These are phyloP conservation scores for Coelopa frigida DNA, from an alignment of 1,140 invertebrate species.

Conservation along the genomic window DNA sequence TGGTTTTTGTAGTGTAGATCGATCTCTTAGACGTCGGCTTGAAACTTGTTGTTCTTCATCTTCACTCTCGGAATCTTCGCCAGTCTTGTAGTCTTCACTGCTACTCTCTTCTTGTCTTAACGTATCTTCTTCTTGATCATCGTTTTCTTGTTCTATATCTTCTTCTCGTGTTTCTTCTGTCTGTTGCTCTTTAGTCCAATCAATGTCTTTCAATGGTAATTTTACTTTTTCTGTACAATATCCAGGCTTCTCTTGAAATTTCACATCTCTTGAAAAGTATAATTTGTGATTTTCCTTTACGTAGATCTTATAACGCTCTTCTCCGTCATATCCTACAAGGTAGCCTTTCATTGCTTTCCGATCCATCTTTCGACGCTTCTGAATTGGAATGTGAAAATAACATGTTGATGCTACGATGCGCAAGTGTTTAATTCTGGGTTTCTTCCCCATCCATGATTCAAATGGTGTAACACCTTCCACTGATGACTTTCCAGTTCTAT, in stretches of 20 bases:
- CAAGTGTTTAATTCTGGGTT: constrained; percentile 5
- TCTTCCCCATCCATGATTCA: constrained; percentile 6
- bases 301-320: constrained; percentile 11
- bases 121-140: too few relatives aligned
- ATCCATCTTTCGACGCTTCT: constrained; percentile 26
- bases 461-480: neutral
- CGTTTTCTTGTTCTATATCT: too few relatives aligned
- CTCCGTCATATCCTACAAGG: constrained; percentile 15
- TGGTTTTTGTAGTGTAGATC: too few relatives aligned
- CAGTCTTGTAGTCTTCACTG: too few relatives aligned
- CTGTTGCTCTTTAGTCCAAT: too few relatives aligned
- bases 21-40: too few relatives aligned
- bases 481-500: constrained; percentile 10
- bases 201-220: too few relatives aligned
- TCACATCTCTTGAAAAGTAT: constrained; percentile 3
- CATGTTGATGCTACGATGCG: constrained; percentile 12
- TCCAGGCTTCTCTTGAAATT: constrained; percentile 7
- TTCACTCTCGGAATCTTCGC: too few relatives aligned
- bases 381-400: constrained; percentile 17
- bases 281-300: neutral
- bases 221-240: too few relatives aligned
- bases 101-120: too few relatives aligned
- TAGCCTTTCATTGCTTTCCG: constrained; percentile 24
- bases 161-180: too few relatives aligned
- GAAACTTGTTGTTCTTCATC: too few relatives aligned